A percentile compares a stretch with the other conserved stretches of the same genome.
Evolutionary conservation across 2,888 invertebrate species (phyloP).

Genomic region (Heterodera filipjevi): DNA sequence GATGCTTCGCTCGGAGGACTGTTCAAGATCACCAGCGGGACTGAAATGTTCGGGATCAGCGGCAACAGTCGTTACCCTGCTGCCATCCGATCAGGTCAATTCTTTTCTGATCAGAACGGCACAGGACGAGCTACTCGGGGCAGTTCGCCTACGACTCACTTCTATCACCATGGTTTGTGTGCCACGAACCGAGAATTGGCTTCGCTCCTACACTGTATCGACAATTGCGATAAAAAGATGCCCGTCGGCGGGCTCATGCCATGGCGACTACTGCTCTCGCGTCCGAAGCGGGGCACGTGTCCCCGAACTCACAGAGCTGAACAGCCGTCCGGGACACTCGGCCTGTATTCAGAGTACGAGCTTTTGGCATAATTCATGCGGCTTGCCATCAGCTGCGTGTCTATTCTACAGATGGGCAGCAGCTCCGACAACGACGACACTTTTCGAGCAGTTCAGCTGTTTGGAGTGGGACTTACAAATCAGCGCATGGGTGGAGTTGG

Average conservation of each 20-base stretch:
- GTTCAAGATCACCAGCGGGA: background rate
- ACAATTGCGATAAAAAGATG: background rate
- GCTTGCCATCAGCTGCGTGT: background rate
- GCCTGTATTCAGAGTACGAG: background rate
- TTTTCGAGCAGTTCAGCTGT: constrained; percentile 3
- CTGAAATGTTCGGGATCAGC: background rate
- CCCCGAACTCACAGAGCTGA: background rate
- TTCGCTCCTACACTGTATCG: background rate
- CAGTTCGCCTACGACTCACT: background rate
- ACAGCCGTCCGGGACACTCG: background rate
- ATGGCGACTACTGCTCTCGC: background rate
- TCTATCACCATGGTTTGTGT: background rate
- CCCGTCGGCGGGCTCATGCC: background rate
- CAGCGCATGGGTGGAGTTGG: background rate
- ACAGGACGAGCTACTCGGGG: background rate
- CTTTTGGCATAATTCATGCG: constrained; percentile 17
- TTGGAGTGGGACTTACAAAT: background rate
- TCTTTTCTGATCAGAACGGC: background rate
- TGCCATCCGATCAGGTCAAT: background rate
- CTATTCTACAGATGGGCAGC: background rate
- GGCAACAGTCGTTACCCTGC: background rate
- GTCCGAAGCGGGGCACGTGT: background rate
- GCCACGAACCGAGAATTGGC: background rate
- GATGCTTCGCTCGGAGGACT: background rate
- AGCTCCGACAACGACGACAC: background rate